A percentile compares a stretch with the other conserved stretches of the same genome.
phyloP scores from a whole-genome alignment of 2,888 invertebrate species.

The Seira ritae region DNA sequence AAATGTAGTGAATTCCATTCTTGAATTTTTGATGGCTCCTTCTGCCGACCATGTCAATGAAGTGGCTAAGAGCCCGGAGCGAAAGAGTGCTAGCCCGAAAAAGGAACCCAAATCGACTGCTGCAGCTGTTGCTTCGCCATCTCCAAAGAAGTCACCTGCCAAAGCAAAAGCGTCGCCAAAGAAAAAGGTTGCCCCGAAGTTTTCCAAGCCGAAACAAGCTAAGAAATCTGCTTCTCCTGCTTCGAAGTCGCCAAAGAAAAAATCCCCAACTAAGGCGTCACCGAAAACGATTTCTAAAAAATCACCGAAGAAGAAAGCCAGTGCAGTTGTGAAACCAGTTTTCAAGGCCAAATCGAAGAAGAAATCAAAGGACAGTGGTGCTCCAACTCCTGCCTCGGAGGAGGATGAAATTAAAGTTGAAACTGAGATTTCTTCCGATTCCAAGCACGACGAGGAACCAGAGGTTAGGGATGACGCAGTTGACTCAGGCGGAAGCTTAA shows the following conservation, averaged over 20 bases:
- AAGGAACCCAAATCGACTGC: background rate
- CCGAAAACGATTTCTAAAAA: background rate
- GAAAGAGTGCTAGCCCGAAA: background rate
- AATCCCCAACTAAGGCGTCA: background rate
- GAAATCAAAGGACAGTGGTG: background rate
- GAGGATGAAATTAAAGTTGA: constrained; percentile 19
- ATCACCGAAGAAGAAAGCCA: constrained; percentile 26
- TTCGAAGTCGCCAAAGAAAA: too few relatives aligned
- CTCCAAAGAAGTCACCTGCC: constrained; percentile 21
- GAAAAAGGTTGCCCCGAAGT: constrained; percentile 23
- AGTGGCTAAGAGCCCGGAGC: background rate
- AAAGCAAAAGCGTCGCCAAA: constrained; percentile 6
- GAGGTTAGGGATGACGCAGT: background rate
- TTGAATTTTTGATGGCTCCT: constrained; percentile 58
- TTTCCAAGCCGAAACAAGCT: too few relatives aligned
- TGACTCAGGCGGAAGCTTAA: constrained; percentile 20
- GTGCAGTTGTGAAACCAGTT: background rate
- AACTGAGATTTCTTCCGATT: constrained; percentile 23
- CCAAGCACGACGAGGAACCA: constrained; percentile 1
- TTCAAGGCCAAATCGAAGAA: constrained; percentile 3
- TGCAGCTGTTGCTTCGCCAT: background rate
- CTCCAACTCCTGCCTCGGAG: background rate
- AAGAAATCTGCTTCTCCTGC: background rate
- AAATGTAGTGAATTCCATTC: constrained; percentile 25
- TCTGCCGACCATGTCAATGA: constrained; percentile 10